Base-by-base conservation (phyloP, 1,140 invertebrate genomes). In the Aphidius gifuensis region DNA sequence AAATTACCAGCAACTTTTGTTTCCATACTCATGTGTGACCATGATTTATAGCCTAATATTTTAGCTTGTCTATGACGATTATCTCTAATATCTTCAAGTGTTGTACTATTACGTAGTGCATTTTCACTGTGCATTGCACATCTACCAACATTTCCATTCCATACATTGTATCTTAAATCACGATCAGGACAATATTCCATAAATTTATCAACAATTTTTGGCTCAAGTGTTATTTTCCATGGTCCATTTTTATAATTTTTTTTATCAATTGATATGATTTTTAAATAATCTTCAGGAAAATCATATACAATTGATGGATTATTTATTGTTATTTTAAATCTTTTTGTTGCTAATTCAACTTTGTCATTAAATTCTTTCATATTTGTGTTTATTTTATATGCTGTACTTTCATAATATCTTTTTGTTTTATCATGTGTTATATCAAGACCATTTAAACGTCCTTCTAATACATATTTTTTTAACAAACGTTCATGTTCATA, bases 1-100 rank as follows among this genome's bases (percentile, higher is more conserved):
- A 94, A 77, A 66, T 76, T 89, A 43, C 88, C 90, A 4, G 93
- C 93, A 92, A 97, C 96, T 84, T 96, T 97, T 0, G 92, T 96
- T 82, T 92, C 87, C 92, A 97, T 94, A 42, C 90, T 93, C 87
- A 97, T 87, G 42, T 95, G 87, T 0, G 85, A 88, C 80, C 84
- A 96, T 62, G 83, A 88, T 55, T 89, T 81, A 76, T 87, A 97
- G 0, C 94, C 94, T 51, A 97, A 80, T 23, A 89, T 65, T 69
- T 87, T 82, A 0, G 94, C 93, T 71, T 91, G 85, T 51, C 89
- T 85, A 39, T 74, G 76, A 72, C 92, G 87, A 49, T 86, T 72
- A 44, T 69, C 74, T 44, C 93, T 82, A 50, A 97, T 90, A 70
- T 92, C 86, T 76, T 96, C 91, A 56, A 96, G 76, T 66, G 88